Evolutionary conservation across 1,140 invertebrate species (phyloP).

Genomic region (Aplysia californica): DNA sequence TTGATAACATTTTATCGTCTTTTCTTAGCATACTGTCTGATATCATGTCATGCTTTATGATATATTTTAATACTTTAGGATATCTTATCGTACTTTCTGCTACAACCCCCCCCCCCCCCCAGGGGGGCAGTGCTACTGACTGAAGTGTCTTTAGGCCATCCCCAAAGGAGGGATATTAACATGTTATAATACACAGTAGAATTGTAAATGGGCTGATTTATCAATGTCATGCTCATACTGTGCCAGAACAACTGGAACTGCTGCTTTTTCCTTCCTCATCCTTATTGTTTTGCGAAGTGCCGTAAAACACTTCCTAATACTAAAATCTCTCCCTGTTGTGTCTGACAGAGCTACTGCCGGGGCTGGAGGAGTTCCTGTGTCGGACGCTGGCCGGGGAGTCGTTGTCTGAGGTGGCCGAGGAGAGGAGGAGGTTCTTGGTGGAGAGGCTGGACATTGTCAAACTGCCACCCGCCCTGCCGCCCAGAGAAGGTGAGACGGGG

Average conservation of each 20-base stretch:
- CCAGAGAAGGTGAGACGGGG: conserved; percentile 42
- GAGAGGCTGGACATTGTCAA: conserved; percentile 54
- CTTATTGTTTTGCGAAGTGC: no score
- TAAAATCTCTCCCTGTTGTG: neutral
- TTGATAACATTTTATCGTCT: neutral
- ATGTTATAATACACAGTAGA: no score
- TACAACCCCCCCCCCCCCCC: neutral
- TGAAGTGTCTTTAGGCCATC: no score
- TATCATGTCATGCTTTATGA: neutral
- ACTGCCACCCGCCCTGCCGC: conserved; percentile 52
- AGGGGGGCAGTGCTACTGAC: no score
- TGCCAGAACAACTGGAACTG: no score
- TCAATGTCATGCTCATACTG: no score
- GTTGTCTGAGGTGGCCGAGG: conserved; percentile 44
- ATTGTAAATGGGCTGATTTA: no score
- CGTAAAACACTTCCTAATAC: neutral
- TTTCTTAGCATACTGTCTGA: neutral
- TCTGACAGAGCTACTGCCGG: conserved; percentile 54
- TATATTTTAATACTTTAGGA: neutral
- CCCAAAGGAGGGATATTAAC: no score
- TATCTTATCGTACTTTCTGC: neutral
- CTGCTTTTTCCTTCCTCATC: no score
- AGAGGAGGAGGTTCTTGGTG: conserved; percentile 48
- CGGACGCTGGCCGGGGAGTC: conserved; percentile 41
- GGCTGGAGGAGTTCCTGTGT: conserved; percentile 53